Base-by-base conservation (phyloP, 2,113 vertebrate genomes). In the Dromaius novaehollandiae region DNA sequence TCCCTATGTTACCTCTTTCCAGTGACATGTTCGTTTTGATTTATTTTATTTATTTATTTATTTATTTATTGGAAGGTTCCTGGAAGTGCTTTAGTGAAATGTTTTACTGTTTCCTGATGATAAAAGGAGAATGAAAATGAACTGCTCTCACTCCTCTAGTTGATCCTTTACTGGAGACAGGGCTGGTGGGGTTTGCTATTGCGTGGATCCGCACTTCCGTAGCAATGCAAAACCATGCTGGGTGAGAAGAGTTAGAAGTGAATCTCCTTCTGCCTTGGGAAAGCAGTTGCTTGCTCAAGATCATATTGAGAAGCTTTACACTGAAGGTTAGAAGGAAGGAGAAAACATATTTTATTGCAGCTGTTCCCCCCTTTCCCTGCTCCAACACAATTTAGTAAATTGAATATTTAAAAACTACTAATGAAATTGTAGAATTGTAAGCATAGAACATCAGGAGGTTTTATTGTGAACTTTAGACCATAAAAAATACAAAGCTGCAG, bases 81-180 rank as follows among this genome's bases (percentile, higher is more conserved):
- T 94, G 38, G 85, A 95, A 97, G 80, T 96, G 51, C 56, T 82
- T 95, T 40, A 93, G 76, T 86, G 42, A 75, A 82, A 86, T 76
- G 28, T 84, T 90, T 94, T 60, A 51, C 85, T 75, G 79, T 82
- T 95, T 94, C 91, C 89, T 96, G 88, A 36, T 87, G 85, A 61
- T 61, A 78, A 76, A 79, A 88, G 74, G 56, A 89, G 55, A 60
- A 51, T 42, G 82, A 74, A 92, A 94, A 77, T 74, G 79, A 38
- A 9, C 17, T 95, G 66, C 71, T 64, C 32, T 90, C 26, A 51
- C 34, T 13, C 34, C 60, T 48, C 2, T 25, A 38, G 71, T 58
- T 79, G 61, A 61, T 92, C 6, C 3, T 16, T 88, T 70, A 42
- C 68, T 80, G 17, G 53, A 58, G 89, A 7, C 78, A 66, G 22